phyloP scores from a whole-genome alignment of 2,113 vertebrate species.

The Upupa epops region DNA sequence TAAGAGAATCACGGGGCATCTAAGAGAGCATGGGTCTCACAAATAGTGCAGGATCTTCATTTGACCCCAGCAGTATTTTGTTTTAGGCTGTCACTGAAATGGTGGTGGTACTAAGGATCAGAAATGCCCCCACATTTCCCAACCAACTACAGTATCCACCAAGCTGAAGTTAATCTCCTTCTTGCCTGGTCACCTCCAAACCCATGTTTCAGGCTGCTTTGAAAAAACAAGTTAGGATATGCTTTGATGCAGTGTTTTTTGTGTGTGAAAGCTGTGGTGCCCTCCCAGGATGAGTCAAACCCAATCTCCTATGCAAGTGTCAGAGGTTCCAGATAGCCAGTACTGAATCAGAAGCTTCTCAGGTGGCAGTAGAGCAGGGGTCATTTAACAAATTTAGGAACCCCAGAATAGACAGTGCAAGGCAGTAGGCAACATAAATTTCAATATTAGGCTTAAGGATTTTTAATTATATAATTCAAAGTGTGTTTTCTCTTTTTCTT shows the following conservation, averaged over 20 bases:
- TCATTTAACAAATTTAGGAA: not conserved
- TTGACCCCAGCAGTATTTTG: too few species aligned
- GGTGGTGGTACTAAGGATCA: too few species aligned
- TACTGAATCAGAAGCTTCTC: not conserved
- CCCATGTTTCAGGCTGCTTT: fast-evolving
- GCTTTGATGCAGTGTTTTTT: not conserved
- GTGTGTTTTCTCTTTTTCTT: not conserved
- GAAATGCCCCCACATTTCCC: not conserved
- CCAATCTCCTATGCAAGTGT: not conserved
- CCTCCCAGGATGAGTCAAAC: fast-evolving
- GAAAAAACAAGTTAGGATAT: not conserved
- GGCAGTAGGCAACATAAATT: not conserved
- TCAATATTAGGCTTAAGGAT: fast-evolving
- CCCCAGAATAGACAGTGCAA: not conserved
- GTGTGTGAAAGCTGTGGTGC: not conserved
- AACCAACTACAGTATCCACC: not conserved
- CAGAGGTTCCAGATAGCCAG: not conserved
- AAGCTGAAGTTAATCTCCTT: not conserved
- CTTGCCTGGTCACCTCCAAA: not conserved
- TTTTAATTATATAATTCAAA: not conserved
- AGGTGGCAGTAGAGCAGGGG: not conserved
- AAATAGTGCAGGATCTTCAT: too few species aligned
- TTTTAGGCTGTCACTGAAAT: too few species aligned
- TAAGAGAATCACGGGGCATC: too few species aligned
- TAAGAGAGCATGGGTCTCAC: too few species aligned